Base-by-base conservation (phyloP, 2,888 invertebrate species). In the Plebejus melissa region DNA sequence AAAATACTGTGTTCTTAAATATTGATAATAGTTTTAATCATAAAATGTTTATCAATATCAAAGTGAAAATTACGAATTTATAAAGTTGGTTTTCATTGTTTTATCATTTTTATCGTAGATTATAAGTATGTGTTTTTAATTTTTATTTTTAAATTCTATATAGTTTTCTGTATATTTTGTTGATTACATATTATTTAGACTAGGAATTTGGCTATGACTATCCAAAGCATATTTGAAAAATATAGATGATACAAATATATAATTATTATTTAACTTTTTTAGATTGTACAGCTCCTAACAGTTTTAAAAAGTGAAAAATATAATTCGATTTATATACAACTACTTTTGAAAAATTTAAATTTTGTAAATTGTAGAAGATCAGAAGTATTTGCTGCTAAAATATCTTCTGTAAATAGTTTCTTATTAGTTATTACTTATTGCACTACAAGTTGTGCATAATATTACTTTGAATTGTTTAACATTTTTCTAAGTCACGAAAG, bases 151-250 rank as follows among this genome's bases (percentile, higher is more conserved):
- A 16, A 65, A 65, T 54, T 22, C 32, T 71, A 11, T 46, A 71
- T 5, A 46, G 22, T 22, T 41, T 71, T 71, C 46, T 71, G 28
- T 87, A 84, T 88, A 88, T 88, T 89, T 89, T 88, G 85, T 79
- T 83, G 81, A 83, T 89, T 88, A 89, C 88, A 89, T 89, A 87
- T 83, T 89, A 87, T 83, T 86, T 89, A 90, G 87, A 83, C 82
- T 85, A 81, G 82, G 80, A 81, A 80, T 76, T 83, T 84, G 92
- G 91, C 92, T 91, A 91, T 92, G 92, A 90, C 82, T 82, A 84
- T 88, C 91, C 91, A 91, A 92, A 92, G 91, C 83, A 32, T 72
- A 72, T 54, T 50, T 81, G 79, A 79, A 78, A 72, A 69, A 75
- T 78, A 75, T 79, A 28, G 11, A 32, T 77, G 78, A 78, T 77